Conservation (phyloP, 2,113 vertebrate genomes). For the Urocitellus parryii region DNA sequence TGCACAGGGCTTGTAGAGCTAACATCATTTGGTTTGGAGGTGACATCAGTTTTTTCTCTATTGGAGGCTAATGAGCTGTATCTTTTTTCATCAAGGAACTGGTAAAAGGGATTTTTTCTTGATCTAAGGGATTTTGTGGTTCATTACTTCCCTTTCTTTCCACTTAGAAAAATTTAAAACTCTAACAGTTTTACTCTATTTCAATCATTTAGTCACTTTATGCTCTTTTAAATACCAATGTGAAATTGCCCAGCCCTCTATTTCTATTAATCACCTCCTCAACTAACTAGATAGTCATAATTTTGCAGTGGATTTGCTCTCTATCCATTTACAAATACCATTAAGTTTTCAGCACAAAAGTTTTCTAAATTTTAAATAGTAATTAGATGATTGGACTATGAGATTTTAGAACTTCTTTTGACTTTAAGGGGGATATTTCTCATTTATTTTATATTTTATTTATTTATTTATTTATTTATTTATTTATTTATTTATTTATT, state of each 20-base stretch:
- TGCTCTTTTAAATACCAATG: neutral
- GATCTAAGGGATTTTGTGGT: neutral
- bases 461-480: too few relatives aligned
- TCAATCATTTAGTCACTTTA: conserved; percentile 30
- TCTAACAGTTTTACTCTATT: conserved; percentile 40
- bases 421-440: neutral
- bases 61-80: neutral
- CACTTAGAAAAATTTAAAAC: conserved; percentile 6
- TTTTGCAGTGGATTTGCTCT: conserved; percentile 6
- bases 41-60: conserved; percentile 46
- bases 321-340: conserved; percentile 8
- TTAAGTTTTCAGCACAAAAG: neutral
- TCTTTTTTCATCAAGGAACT: neutral
- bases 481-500: too few relatives aligned
- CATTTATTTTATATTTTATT: neutral
- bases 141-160: neutral
- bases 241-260: neutral
- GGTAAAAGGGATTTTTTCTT: neutral
- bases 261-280: neutral
- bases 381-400: neutral
- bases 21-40: conserved; percentile 51
- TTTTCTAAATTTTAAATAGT: conserved; percentile 20
- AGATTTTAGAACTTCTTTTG: neutral
- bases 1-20: neutral
- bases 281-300: neutral